Percentiles rank a stretch among this genome's conserved stretches.
Conservation (phyloP, 2,888 invertebrate genomes). For the Lithosia quadra region DNA sequence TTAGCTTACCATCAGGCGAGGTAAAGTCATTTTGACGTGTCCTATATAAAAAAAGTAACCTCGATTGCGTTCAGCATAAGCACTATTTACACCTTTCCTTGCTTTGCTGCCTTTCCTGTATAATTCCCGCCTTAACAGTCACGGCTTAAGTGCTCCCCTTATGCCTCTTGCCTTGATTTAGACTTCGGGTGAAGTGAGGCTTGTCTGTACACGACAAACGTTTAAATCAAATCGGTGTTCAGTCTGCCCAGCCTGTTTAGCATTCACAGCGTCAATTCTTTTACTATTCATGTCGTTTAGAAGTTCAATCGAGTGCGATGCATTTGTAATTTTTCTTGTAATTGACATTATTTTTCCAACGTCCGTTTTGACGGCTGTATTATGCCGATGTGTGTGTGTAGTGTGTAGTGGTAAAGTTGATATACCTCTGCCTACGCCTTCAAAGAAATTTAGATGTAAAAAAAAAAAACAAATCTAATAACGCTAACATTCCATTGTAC, state of each 20-base stretch:
- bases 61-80: no score
- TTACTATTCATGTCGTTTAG: slow-evolving; percentile 15
- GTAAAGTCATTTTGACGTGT: no score
- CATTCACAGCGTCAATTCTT: slow-evolving; percentile 34
- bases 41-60: no score
- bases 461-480: slow-evolving; percentile 20
- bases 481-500: slow-evolving; percentile 42
- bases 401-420: background rate
- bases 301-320: slow-evolving; percentile 10
- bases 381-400: background rate
- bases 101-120: no score
- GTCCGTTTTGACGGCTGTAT: background rate
- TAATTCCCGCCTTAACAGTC: no score
- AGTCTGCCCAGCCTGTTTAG: slow-evolving; percentile 31
- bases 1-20: no score
- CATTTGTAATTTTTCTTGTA: slow-evolving; percentile 18
- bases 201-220: slow-evolving; percentile 7
- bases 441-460: background rate
- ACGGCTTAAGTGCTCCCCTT: no score
- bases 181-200: slow-evolving; percentile 5
- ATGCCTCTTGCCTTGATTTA: no score
- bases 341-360: background rate
- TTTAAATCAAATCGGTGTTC: slow-evolving; percentile 11
- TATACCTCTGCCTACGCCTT: background rate
- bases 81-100: no score